Conservation (phyloP, 2,113 vertebrate species). For the Erythrocebus patas region DNA sequence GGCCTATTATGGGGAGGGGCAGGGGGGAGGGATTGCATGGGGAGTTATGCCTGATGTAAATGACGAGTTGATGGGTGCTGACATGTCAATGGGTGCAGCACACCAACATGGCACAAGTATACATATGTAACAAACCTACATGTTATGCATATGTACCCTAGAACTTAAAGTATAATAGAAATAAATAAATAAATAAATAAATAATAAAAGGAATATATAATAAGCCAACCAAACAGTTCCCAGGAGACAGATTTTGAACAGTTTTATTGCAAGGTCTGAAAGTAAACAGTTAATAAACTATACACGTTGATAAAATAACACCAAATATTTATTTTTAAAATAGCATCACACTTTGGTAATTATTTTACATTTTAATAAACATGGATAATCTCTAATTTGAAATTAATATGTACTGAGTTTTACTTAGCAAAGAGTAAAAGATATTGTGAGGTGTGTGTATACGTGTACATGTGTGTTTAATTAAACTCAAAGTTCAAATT, state of each 20-base stretch:
- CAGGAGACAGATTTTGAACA: neutral
- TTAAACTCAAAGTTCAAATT: neutral
- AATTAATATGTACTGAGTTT: neutral
- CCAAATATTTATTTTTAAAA: neutral
- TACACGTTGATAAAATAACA: neutral
- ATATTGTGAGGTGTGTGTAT: neutral
- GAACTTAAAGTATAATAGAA: too few relatives aligned
- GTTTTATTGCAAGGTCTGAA: neutral
- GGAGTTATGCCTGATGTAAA: too few relatives aligned
- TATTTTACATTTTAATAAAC: neutral
- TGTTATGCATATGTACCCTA: too few relatives aligned
- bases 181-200: too few relatives aligned
- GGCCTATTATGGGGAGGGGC: too few relatives aligned
- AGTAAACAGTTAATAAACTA: neutral
- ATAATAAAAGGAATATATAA: neutral
- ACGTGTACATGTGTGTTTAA: neutral
- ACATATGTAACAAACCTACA: too few relatives aligned
- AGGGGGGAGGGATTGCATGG: too few relatives aligned
- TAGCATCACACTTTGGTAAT: neutral
- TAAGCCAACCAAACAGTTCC: neutral
- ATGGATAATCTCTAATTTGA: neutral
- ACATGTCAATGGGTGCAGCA: too few relatives aligned
- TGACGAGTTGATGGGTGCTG: too few relatives aligned
- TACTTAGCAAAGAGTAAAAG: slow-evolving; percentile 8
- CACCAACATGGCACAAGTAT: too few relatives aligned